Evolutionary conservation across 2,113 vertebrate genomes (phyloP).

Genomic region (Ibidorhyncha struthersii): DNA sequence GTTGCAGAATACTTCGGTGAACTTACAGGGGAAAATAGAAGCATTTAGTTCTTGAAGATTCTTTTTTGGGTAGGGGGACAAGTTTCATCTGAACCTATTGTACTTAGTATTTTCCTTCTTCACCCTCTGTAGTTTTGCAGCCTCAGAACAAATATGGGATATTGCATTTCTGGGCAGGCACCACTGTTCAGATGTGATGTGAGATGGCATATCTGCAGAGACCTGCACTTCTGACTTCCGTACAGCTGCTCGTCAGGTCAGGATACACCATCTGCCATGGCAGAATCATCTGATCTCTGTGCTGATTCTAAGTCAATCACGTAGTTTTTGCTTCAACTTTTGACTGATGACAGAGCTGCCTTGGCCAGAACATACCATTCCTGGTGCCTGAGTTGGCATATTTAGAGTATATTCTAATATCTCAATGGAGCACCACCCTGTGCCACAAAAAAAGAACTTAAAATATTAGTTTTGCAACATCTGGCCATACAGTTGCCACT

Average conservation of each 20-base stretch:
- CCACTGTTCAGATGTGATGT: not conserved
- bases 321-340: not conserved
- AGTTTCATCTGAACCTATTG: not conserved
- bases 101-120: not conserved
- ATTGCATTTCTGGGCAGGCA: not conserved
- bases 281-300: not conserved
- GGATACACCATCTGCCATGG: not conserved
- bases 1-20: not conserved
- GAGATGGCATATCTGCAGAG: slow-evolving; percentile 43
- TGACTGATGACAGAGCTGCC: not conserved
- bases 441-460: not conserved
- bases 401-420: not conserved
- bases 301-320: not conserved
- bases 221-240: not conserved
- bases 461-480: slow-evolving; percentile 15
- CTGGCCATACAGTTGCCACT: slow-evolving; percentile 44
- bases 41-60: not conserved
- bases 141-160: not conserved
- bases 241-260: not conserved
- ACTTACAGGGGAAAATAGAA: not conserved
- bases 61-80: not conserved
- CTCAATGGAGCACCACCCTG: not conserved
- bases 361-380: not conserved
- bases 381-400: not conserved
- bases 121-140: not conserved